Conservation (phyloP, 2,113 vertebrate genomes). For the Tichodroma muraria region DNA sequence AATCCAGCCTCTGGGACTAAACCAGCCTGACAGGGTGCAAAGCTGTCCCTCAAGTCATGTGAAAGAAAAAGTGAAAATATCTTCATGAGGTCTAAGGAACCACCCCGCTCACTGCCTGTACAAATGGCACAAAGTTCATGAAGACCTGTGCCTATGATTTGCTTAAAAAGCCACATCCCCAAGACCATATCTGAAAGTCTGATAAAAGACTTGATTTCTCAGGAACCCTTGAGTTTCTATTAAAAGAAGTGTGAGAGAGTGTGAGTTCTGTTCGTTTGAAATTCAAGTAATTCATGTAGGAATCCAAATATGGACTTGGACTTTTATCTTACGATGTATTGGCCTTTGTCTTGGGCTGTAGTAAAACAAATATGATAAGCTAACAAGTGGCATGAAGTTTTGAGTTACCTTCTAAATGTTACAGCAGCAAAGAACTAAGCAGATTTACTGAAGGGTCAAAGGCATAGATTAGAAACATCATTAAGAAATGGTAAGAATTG, state of each 20-base stretch:
- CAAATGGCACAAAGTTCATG: neutral
- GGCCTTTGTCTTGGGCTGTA: conserved; percentile 12
- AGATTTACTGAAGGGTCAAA: conserved; percentile 16
- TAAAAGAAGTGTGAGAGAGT: neutral
- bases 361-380: neutral
- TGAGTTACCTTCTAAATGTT: conserved; percentile 1
- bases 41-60: neutral
- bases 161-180: neutral
- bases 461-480: neutral
- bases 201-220: neutral
- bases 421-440: neutral
- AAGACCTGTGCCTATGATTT: neutral
- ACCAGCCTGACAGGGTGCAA: neutral
- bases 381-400: neutral
- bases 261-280: neutral
- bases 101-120: neutral
- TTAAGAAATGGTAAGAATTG: neutral
- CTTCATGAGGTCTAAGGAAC: neutral
- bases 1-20: neutral
- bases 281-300: neutral
- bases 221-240: neutral
- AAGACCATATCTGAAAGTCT: neutral
- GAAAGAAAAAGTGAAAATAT: neutral
- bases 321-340: neutral
- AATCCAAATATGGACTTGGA: neutral